Evolutionary conservation across 2,797 vertebrate genomes (phyloP).

Genomic region (Sitta carolinensis): DNA sequence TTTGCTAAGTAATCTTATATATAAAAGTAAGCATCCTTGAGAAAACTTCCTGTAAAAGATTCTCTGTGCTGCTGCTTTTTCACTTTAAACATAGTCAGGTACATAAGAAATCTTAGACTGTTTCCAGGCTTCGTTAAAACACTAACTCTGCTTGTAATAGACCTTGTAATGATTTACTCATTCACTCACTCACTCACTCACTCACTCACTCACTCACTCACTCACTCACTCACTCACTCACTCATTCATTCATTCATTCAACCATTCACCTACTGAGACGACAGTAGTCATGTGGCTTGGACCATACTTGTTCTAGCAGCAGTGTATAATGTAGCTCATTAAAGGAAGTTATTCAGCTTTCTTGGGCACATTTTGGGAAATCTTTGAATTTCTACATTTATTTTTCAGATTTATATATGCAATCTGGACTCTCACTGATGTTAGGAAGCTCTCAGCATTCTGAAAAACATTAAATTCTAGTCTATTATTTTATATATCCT

Average conservation of each 20-base stretch:
- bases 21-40: neutral
- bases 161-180: constrained; percentile 62
- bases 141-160: constrained; percentile 2
- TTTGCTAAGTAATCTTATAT: neutral
- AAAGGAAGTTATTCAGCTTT: constrained; percentile 3
- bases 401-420: neutral
- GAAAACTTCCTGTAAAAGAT: neutral
- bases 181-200: neutral
- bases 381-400: neutral
- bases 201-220: constrained; percentile 13
- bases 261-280: neutral
- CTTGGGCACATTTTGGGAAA: neutral
- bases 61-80: neutral
- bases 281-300: constrained; percentile 16
- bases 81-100: neutral
- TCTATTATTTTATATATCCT: neutral
- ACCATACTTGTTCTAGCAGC: neutral
- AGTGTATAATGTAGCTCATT: neutral
- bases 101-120: constrained; percentile 2
- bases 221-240: neutral
- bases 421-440: neutral
- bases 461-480: neutral
- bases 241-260: constrained; percentile 14
- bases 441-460: neutral
- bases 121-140: neutral